Base-by-base conservation (phyloP, 2,797 vertebrate genomes). In the Falco biarmicus region DNA sequence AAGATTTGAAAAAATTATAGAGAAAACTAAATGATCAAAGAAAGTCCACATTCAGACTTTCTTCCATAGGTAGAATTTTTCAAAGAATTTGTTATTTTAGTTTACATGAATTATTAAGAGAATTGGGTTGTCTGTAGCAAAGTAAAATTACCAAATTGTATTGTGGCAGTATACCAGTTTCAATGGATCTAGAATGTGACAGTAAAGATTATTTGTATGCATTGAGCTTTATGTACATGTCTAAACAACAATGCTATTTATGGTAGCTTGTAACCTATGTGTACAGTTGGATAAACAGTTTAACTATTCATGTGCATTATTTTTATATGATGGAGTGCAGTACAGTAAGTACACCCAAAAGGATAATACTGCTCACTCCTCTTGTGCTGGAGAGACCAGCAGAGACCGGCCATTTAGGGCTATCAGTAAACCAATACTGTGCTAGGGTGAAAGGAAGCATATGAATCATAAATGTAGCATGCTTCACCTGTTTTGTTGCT, bases 401-500 rank as follows among this genome's bases (percentile, higher is more conserved):
- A 82, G 93, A 92, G 94, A 90, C 95, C 92, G 93, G 77, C 91
- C 95, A 91, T 96, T 96, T 87, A 96, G 89, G 93, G 78, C 95
- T 94, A 31, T 96, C 95, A 95, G 96, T 86, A 97, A 95, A 88
- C 79, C 94, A 88, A 21, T 60, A 47, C 96, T 89, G 84, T 95
- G 85, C 95, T 89, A 69, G 81, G 94, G 94, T 95, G 94, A 95
- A 96, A 92, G 95, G 95, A 96, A 96, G 89, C 95, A 89, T 92
- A 96, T 97, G 96, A 97, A 97, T 97, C 95, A 96, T 80, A 96
- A 97, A 93, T 95, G 97, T 94, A 95, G 68, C 96, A 97, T 97
- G 97, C 97, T 97, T 97, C 97, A 96, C 95, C 97, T 97, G 95
- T 94, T 96, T 97, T 97, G 95, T 97, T 96, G 94, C 94, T 90